Evolutionary conservation across 2,888 invertebrate species (phyloP), one percentile per base, ranked within the genome.

Genomic region (Cephus pygmeus): DNA sequence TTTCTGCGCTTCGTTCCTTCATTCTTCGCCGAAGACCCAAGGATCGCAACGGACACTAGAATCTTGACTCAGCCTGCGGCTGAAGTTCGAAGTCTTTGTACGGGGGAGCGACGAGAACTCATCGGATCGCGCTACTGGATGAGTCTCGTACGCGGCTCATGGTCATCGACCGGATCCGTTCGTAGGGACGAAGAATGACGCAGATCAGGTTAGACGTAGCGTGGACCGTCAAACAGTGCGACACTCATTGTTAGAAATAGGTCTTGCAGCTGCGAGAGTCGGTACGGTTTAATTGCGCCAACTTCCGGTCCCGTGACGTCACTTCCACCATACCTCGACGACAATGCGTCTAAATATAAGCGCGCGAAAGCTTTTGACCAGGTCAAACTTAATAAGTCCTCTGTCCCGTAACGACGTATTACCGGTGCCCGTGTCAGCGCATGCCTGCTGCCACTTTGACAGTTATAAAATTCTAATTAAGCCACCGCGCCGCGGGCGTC

Each of bases 221-320:
- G 56, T 56, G 56, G 56, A 23, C 23, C 23, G 56, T 56, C 56
- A 9, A 56, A 56, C 23, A 23, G 56, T 56, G 9, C 56, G 23
- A 56, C 9, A 56, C 23, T 23, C 56, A 56, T 56, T 56, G 56
- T 83, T 85, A 78, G 78, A 87, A 87, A 87, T 87, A 87, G 86
- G 81, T 83, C 81, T 83, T 77, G 84, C 86, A 86, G 87, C 86
- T 87, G 87, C 86, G 40, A 75, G 76, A 77, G 80, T 69, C 77
- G 78, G 80, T 77, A 78, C 79, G 76, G 82, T 83, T 83, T 85
- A 84, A 87, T 83, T 82, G 82, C 85, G 85, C 79, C 77, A 80
- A 87, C 86, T 88, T 88, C 88, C 88, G 87, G 83, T 81, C 75
- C 77, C 76, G 76, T 83, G 84, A 85, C 85, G 85, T 84, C 83